Base-by-base conservation (phyloP, 2,888 invertebrate species). In the Torymus tubicola region DNA sequence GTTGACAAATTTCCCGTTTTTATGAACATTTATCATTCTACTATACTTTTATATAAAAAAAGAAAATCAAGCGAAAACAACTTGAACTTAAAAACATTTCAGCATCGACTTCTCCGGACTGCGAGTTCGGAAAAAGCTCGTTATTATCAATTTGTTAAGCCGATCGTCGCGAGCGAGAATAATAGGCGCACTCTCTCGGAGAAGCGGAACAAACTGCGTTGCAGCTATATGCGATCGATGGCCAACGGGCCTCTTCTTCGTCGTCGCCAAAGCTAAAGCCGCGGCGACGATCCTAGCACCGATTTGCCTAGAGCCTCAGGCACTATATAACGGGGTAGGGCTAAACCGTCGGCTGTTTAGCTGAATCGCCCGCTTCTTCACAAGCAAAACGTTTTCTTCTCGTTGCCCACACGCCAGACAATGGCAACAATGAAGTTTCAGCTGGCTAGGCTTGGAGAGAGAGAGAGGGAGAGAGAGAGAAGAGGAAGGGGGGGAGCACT, bases 361-460 rank as follows among this genome's bases (percentile, higher is more conserved):
- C 61, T 68, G 61, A 68, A 76, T 61, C 21, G 55, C 68, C 31
- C 31, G 52, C 57, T 18, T 18, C 58, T 8, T 55, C 58, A 53
- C 42, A 13, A 76, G 24, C 18, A 60, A 63, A 72, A 72, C 58
- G 63, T n/a, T 55, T 14, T 55, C 55, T 69, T 61, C 50, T 11
- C 21, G 42, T 2, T 50, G 16, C 18, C 16, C 63, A 14, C 21
- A 53, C n/a, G 16, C 60, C 14, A 75, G 21, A 72, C 80, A 80
- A 72, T 72, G 24, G 31, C 57, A 50, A 80, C 67, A 76, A 80
- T 68, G 72, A 61, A 55, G 55, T 72, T 72, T 60, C 3, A 71
- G 3, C 57, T 14, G n/a, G n/a, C 31, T 31, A 31, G 31, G 31
- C 31, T 31, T 31, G 31, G 31, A 5, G 31, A 21, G 21, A 21